These are phyloP conservation scores for Dryobota labecula DNA, from an alignment of 2,888 invertebrate species.

Conservation along the genomic window DNA sequence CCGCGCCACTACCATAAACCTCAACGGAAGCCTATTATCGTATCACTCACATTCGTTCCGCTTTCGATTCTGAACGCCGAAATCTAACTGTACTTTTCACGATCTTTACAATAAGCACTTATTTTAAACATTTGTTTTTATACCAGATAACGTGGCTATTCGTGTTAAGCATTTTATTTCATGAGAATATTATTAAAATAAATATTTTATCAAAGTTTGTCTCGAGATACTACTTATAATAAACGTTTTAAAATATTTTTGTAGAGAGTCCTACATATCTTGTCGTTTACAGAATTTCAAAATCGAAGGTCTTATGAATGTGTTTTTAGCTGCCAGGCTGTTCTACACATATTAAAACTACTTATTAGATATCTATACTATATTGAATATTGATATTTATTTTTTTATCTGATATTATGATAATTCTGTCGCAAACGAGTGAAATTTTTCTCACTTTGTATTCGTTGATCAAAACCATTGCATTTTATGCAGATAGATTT, in stretches of 20 bases:
- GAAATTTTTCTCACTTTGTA: constrained; percentile 1
- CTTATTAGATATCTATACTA: constrained; percentile 32
- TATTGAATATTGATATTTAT: constrained; percentile 43
- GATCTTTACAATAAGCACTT: constrained; percentile 61
- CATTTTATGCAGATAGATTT: constrained; percentile 42
- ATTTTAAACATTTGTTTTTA: constrained; percentile 21
- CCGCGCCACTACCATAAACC: constrained; percentile 60
- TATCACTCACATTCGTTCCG: constrained; percentile 69
- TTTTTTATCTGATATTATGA: constrained; percentile 25
- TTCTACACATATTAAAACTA: constrained; percentile 42
- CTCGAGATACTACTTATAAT: constrained; percentile 2
- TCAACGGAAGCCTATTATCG: constrained; percentile 65
- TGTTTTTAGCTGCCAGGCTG: constrained; percentile 50
- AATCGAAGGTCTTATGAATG: constrained; percentile 53
- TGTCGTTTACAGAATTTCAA: constrained; percentile 13
- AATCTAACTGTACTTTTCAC: constrained; percentile 47
- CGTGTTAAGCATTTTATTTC: constrained; percentile 12
- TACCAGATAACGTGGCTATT: neutral
- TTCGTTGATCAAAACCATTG: constrained; percentile 51
- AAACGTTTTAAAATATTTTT: neutral
- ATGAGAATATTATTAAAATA: constrained; percentile 4
- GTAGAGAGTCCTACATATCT: neutral
- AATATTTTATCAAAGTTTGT: neutral
- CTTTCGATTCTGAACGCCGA: constrained; percentile 68
- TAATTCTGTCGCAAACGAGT: constrained; percentile 36